Evolutionary conservation across 2,888 invertebrate species (phyloP), one percentile per base, ranked within the genome.

Genomic region (Hypomecis atomaria): DNA sequence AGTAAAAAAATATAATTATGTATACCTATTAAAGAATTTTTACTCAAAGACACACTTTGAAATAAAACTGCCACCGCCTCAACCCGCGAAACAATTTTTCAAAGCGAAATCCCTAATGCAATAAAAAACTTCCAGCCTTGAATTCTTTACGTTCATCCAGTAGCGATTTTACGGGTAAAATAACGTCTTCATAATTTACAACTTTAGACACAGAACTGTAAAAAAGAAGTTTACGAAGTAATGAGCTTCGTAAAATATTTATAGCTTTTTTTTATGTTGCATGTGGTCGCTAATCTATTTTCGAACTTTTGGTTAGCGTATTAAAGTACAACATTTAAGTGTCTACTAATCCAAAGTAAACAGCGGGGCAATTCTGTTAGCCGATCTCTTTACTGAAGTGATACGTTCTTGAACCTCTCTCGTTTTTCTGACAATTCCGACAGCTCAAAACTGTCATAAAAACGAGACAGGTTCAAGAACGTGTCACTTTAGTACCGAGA

Each of bases 111-210:
- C 61, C 66, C 59, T 49, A 58, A 71, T 60, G 66, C 54, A 63
- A 60, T 70, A 64, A 57, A 73, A 66, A 73, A 74, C 50, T 64
- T 59, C 33, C 56, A 64, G 56, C 54, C 67, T 67, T 69, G 69
- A 74, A 71, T 72, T 71, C 50, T 78, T 76, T 71, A 73, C 68
- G 67, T 52, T 56, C 54, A 68, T 65, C 66, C 67, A 59, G 61
- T 66, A 70, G 53, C 54, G 53, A 65, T 71, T 70, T 76, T 72
- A 70, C 59, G 63, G 65, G 71, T 68, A 63, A 63, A 63, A 53
- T 69, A 68, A 70, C 45, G 54, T 59, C 60, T 59, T 67, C 60
- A 74, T 71, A 72, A 72, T 71, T 74, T 65, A 70, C 64, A 65
- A 54, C 61, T 69, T 69, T 59, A 52, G 68, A 45, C 38, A 45